A percentile compares a stretch with the other conserved stretches of the same genome.
Conservation (phyloP, 2,888 invertebrate genomes). For the Cordylochernes scorpioides region DNA sequence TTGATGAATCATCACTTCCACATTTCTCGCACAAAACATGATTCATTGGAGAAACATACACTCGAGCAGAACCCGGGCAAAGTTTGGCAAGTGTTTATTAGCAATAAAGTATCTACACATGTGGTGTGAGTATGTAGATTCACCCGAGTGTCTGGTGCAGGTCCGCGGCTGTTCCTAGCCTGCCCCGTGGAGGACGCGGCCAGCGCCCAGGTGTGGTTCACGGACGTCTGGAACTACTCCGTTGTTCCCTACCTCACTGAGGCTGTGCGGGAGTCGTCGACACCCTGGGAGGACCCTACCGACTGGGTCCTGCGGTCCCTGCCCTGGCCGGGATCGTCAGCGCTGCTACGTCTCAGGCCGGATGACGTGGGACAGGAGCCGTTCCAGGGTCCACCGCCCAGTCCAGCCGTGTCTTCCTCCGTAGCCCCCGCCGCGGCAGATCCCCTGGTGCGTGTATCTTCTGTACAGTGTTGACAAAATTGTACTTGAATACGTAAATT, state of each 20-base stretch:
- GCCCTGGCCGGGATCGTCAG: constrained; percentile 31
- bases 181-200: constrained; percentile 41
- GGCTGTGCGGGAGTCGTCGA: constrained; percentile 72
- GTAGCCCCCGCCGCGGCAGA: constrained; percentile 46
- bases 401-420: constrained; percentile 21
- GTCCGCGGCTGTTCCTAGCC: constrained; percentile 36
- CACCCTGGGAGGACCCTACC: constrained; percentile 79
- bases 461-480: too few relatives aligned
- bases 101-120: not conserved
- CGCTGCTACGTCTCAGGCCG: constrained; percentile 38
- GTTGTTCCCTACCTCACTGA: constrained; percentile 81
- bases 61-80: too few relatives aligned
- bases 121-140: too few relatives aligned
- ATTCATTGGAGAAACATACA: too few relatives aligned
- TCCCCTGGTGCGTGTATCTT: constrained; percentile 41
- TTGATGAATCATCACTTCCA: too few relatives aligned
- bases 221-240: constrained; percentile 93
- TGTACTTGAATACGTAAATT: too few relatives aligned
- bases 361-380: constrained; percentile 71
- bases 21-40: too few relatives aligned
- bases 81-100: not conserved
- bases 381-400: constrained; percentile 27
- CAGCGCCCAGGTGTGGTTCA: constrained; percentile 69
- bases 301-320: constrained; percentile 71
- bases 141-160: constrained; percentile 18